A percentile compares a stretch with the other conserved stretches of the same genome.
These are phyloP conservation scores for Chaetodon trifascialis DNA, from an alignment of 2,113 vertebrate species.

Conservation along the genomic window DNA sequence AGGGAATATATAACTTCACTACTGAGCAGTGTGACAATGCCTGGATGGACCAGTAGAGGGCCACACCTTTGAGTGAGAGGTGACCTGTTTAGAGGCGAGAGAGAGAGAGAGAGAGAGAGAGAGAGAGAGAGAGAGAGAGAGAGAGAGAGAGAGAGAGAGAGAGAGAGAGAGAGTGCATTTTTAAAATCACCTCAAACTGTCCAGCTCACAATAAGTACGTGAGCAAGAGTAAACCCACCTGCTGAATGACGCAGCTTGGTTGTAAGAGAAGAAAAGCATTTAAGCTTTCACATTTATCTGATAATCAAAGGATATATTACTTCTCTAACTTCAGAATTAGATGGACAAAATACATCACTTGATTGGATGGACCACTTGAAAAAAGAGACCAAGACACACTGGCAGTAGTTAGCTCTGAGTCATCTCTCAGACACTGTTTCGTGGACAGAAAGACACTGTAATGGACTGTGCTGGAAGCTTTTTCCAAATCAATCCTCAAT, in stretches of 20 bases:
- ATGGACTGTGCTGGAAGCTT: neutral
- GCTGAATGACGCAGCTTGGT: neutral
- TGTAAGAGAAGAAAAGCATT: neutral
- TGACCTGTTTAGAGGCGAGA: slow-evolving; percentile 21
- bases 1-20: neutral
- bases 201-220: neutral
- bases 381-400: neutral
- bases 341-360: neutral
- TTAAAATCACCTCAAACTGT: neutral
- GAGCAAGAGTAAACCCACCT: neutral
- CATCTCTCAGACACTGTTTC: neutral
- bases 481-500: slow-evolving; percentile 1
- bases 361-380: neutral
- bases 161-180: neutral
- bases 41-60: slow-evolving; percentile 69
- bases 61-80: slow-evolving; percentile 32
- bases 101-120: too few species aligned
- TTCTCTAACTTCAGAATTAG: neutral
- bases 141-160: neutral
- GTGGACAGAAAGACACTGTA: neutral
- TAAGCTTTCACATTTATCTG: neutral
- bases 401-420: neutral
- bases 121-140: slow-evolving; percentile 10
- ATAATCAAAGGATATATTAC: neutral
- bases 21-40: slow-evolving; percentile 38